Percentiles rank a stretch among this genome's conserved stretches.
Conservation (phyloP, 2,797 vertebrate genomes). For the Erpetoichthys calabaricus region DNA sequence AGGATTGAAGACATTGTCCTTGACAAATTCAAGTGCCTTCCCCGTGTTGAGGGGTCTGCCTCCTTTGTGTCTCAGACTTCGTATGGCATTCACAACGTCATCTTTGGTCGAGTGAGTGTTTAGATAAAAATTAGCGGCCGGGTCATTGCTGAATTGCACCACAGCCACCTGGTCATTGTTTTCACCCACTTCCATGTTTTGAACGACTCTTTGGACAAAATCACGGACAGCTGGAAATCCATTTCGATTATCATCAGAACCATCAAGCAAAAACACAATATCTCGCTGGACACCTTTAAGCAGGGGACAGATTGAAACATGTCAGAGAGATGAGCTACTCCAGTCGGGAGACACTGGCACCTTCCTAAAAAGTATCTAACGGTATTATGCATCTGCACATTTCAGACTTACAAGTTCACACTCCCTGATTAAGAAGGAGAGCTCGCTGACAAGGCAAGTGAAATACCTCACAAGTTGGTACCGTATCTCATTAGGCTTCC, state of each 20-base stretch:
- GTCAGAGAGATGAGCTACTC: not conserved
- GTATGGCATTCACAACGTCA: not conserved
- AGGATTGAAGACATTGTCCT: slow-evolving; percentile 11
- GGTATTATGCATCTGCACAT: too few species aligned
- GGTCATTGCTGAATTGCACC: slow-evolving; percentile 6
- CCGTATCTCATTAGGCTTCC: too few species aligned
- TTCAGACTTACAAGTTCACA: too few species aligned
- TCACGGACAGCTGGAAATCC: slow-evolving; percentile 4
- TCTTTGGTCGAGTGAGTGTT: slow-evolving; percentile 1
- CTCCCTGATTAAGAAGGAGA: too few species aligned
- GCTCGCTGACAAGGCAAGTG: too few species aligned
- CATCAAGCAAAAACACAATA: slow-evolving; percentile 37
- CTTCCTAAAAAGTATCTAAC: too few species aligned
- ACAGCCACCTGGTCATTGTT: slow-evolving; percentile 4
- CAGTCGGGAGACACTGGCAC: too few species aligned
- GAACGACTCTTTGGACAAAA: not conserved
- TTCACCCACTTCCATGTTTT: slow-evolving; percentile 5
- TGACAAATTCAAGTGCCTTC: slow-evolving; percentile 49
- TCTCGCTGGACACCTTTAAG: slow-evolving; percentile 36
- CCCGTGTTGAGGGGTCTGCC: not conserved
- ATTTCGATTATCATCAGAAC: not conserved
- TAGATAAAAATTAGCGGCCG: slow-evolving; percentile 2
- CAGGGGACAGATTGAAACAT: slow-evolving; percentile 12
- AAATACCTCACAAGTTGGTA: too few species aligned
- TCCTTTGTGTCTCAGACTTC: slow-evolving; percentile 8